Evolutionary conservation across 2,797 vertebrate species (phyloP), one percentile per base, ranked within the genome.

Genomic region (Rhadinocentrus ornatus): DNA sequence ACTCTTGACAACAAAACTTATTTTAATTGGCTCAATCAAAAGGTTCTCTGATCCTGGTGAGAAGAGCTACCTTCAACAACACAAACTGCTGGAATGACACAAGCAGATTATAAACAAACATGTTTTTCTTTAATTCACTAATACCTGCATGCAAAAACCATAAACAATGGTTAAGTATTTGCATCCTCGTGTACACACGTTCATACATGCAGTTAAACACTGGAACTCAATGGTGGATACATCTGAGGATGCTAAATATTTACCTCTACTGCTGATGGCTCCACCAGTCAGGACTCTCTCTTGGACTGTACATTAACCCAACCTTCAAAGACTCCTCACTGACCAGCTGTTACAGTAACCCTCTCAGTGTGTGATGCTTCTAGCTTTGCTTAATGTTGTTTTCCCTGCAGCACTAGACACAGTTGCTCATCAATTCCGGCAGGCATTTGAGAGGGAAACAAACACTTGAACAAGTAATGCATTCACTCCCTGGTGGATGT

Each of bases 241-340:
- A 89, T 92, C 72, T 81, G 61, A 93, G 87, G 91, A 95, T 94
- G 89, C 86, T 90, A 94, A 95, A 93, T 92, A 93, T 95, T 93
- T 93, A 93, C 90, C 83, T 90, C 71, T 81, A 15, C 69, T 13
- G 81, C 52, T 56, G 46, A 73, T 44, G 68, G 54, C 75, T 89
- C 77, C 56, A 80, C 82, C 88, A 83, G 88, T 86, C 80, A 81
- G 44, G 44, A 12, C 54, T 16, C 65, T 74, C 44, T 29, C 57
- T 75, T 32, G 34, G 56, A 69, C 78, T 61, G 71, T 63, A 80
- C 66, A 77, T 87, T 71, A 85, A 71, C 56, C 29, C 2, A n/a
- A 26, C 13, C 3, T 68, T 39, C 55, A 55, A 35, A 56, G 56
- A 18, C 7, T 67, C 50, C 13, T 41, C 62, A 2, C 52, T 6